These are phyloP conservation scores for Podocnemis expansa DNA, from an alignment of 2,113 vertebrate genomes.

Conservation along the genomic window DNA sequence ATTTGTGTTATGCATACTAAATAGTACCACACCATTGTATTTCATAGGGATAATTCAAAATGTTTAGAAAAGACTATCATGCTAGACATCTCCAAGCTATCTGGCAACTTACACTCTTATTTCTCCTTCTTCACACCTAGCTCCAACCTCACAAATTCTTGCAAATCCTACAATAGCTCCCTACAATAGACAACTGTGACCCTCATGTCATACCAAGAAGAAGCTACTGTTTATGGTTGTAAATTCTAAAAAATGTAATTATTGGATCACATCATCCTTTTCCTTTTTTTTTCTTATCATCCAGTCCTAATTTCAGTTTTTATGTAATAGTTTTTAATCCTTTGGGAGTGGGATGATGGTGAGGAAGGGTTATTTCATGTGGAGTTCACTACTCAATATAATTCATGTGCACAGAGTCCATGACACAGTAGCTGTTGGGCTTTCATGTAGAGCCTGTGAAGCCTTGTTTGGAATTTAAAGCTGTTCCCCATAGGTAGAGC, in stretches of 20 bases:
- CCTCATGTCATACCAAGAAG: not conserved
- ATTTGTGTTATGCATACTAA: not conserved
- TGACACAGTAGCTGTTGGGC: fast-evolving
- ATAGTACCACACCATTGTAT: not conserved
- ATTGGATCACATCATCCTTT: not conserved
- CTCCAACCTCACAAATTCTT: not conserved
- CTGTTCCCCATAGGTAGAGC: not conserved
- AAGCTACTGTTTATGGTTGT: not conserved
- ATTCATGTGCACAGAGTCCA: not conserved
- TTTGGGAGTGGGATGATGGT: not conserved
- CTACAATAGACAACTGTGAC: not conserved
- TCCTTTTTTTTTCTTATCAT: not conserved
- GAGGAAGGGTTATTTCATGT: no score
- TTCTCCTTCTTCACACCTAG: not conserved
- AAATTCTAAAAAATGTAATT: not conserved
- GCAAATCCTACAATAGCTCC: not conserved
- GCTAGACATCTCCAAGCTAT: not conserved
- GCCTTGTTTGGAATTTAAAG: not conserved
- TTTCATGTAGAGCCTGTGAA: not conserved
- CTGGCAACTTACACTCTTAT: not conserved
- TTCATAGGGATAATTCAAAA: not conserved
- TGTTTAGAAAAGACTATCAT: not conserved
- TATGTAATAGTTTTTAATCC: not conserved
- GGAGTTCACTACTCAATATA: not conserved
- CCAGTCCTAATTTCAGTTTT: not conserved